phyloP scores from a whole-genome alignment of 2,797 vertebrate genomes.

The Sternotherus odoratus region DNA sequence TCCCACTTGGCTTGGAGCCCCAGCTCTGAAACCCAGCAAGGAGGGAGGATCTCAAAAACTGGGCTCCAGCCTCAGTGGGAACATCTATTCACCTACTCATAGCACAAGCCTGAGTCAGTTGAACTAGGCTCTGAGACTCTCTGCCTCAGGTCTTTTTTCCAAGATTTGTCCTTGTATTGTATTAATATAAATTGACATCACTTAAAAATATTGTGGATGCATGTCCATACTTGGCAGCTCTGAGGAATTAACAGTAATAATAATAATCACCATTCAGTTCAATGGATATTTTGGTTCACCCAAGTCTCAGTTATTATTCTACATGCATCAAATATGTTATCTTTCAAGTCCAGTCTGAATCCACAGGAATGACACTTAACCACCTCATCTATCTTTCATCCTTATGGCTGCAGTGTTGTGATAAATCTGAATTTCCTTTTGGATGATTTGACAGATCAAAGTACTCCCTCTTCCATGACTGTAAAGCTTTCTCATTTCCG shows the following conservation, averaged over 20 bases:
- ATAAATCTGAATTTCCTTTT: too few relatives aligned
- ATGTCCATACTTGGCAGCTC: background rate
- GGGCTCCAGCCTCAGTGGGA: background rate
- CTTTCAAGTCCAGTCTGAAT: constrained; percentile 11
- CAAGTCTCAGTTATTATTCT: background rate
- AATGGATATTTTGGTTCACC: background rate
- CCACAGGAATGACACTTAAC: background rate
- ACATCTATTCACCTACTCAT: background rate
- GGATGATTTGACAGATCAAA: background rate
- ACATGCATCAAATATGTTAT: background rate
- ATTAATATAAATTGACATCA: background rate
- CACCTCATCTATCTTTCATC: background rate
- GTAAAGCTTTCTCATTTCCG: background rate
- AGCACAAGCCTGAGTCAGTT: background rate
- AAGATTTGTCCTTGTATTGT: background rate
- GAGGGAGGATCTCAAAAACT: background rate
- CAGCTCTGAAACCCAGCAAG: too few relatives aligned
- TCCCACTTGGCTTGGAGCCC: background rate
- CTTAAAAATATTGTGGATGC: background rate
- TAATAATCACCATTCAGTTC: background rate
- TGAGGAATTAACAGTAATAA: background rate
- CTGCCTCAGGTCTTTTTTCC: background rate
- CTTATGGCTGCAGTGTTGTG: too few relatives aligned
- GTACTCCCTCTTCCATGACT: background rate
- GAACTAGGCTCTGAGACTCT: background rate